These are phyloP conservation scores for Ectobius pallidus DNA, from an alignment of 2,888 invertebrate species.

Conservation along the genomic window DNA sequence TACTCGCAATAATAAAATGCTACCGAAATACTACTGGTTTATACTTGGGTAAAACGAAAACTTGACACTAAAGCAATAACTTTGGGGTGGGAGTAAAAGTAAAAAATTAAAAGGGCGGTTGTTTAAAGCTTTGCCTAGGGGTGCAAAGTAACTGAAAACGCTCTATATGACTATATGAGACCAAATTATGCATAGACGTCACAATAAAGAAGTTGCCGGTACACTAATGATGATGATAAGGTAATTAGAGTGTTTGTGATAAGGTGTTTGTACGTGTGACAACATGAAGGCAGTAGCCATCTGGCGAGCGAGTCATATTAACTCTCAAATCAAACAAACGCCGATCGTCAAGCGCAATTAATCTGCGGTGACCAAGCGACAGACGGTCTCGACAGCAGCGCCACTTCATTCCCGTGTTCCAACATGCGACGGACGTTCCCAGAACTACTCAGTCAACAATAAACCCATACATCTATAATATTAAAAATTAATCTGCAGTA, in stretches of 20 bases:
- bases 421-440: slow-evolving; percentile 4
- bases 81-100: no score
- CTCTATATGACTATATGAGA: no score
- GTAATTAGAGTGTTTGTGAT: not conserved
- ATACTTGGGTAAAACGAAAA: no score
- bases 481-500: slow-evolving; percentile 28
- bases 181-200: no score
- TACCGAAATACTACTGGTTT: no score
- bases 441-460: slow-evolving; percentile 30
- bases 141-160: no score
- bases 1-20: no score
- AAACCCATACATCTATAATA: not conserved
- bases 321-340: slow-evolving; percentile 38
- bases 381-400: slow-evolving; percentile 27
- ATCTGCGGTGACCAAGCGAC: slow-evolving; percentile 31
- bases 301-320: slow-evolving; percentile 33
- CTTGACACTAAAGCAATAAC: no score
- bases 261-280: not conserved
- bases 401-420: slow-evolving; percentile 29
- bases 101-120: no score
- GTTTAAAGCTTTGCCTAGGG: no score
- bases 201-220: no score
- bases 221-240: no score
- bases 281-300: slow-evolving; percentile 21
- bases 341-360: slow-evolving; percentile 29